These are phyloP conservation scores for Stegodyphus mimosarum DNA, from an alignment of 1,140 invertebrate species.

Conservation along the genomic window DNA sequence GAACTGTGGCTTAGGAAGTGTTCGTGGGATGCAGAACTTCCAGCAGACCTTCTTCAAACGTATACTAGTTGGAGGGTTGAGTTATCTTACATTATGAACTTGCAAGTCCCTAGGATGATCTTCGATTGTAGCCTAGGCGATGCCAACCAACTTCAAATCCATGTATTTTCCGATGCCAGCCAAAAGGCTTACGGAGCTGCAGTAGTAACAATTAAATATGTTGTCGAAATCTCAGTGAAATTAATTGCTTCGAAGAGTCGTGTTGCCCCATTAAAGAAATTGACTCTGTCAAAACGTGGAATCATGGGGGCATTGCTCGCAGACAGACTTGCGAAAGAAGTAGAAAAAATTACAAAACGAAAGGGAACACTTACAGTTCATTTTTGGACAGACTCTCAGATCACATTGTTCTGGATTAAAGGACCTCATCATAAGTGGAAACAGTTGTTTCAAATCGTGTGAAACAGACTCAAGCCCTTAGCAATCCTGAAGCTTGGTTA, in stretches of 20 bases:
- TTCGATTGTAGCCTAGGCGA: conserved; percentile 6
- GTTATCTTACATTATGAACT: conserved; percentile 13
- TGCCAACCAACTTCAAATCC: conserved; percentile 58
- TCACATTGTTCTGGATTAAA: conserved; percentile 66
- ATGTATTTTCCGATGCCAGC: conserved; percentile 67
- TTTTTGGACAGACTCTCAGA: conserved; percentile 67
- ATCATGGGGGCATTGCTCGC: conserved; percentile 66
- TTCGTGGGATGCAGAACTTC: neutral
- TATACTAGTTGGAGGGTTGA: conserved; percentile 1
- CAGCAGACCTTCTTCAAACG: conserved; percentile 1
- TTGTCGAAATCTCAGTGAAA: conserved; percentile 31
- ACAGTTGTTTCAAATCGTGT: conserved; percentile 28
- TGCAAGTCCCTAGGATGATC: conserved; percentile 8
- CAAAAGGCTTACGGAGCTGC: conserved; percentile 65
- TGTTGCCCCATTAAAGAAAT: conserved; percentile 65
- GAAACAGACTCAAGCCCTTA: conserved; percentile 4
- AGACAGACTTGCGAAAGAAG: conserved; percentile 62
- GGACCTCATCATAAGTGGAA: conserved; percentile 63
- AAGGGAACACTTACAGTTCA: no score
- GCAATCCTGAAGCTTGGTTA: neutral
- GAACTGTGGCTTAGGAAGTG: no score
- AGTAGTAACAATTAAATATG: conserved; percentile 57
- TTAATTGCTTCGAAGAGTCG: conserved; percentile 66
- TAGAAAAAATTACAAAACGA: neutral
- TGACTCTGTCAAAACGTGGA: conserved; percentile 67